Evolutionary conservation across 2,888 invertebrate species (phyloP).

Genomic region (Nomada lathburiana): DNA sequence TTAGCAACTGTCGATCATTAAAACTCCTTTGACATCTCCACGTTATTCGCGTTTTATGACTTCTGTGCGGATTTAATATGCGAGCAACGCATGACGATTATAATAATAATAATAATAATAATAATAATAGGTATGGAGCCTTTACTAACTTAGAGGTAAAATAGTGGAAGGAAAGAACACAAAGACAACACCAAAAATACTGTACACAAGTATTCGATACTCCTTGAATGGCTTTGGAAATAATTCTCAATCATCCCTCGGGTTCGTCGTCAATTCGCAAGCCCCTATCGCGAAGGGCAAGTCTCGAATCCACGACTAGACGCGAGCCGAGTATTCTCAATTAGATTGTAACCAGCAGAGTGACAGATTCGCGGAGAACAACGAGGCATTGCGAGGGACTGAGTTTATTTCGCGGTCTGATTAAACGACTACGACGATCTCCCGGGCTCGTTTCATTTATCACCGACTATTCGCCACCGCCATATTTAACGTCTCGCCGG

Average conservation of each 20-base stretch:
- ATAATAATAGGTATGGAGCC: no score
- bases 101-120: no score
- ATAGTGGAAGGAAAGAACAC: no score
- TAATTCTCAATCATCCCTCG: no score
- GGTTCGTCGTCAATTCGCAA: no score
- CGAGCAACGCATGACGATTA: no score
- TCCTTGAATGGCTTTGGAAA: neutral
- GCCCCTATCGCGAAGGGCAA: no score
- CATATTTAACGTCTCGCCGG: slow-evolving; percentile 40
- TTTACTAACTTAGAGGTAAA: no score
- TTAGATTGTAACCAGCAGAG: slow-evolving; percentile 11
- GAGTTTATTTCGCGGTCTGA: slow-evolving; percentile 37
- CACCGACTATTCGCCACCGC: slow-evolving; percentile 30
- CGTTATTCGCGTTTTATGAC: neutral
- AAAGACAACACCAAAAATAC: no score
- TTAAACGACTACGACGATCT: slow-evolving; percentile 32
- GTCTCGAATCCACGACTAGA: neutral
- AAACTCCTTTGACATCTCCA: neutral
- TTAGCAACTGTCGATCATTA: neutral
- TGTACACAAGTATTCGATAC: neutral
- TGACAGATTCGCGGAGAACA: slow-evolving; percentile 18
- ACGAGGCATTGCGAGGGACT: neutral
- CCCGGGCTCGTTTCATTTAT: slow-evolving; percentile 46
- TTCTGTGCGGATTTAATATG: no score
- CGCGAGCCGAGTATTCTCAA: neutral